Evolutionary conservation across 2,797 vertebrate genomes (phyloP).

Genomic region (Epinephelus awoara): DNA sequence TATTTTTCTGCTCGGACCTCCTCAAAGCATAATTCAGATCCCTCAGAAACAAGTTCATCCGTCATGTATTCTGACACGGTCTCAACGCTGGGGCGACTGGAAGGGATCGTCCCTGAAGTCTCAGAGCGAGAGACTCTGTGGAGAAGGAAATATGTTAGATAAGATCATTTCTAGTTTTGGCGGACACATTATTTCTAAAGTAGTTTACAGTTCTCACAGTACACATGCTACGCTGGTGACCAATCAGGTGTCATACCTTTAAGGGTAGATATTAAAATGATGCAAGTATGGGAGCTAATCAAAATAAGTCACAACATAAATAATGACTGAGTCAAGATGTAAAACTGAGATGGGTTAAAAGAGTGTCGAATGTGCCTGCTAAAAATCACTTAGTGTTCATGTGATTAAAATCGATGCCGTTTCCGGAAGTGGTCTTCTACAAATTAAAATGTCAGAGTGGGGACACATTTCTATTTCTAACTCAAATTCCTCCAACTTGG

Average conservation of each 20-base stretch:
- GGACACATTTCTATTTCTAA: no score
- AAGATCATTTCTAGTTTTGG: neutral
- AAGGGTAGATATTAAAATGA: no score
- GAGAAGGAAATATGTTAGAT: neutral
- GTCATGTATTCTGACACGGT: conserved; percentile 87
- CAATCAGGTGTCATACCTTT: neutral
- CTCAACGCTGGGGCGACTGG: conserved; percentile 34
- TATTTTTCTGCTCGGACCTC: conserved; percentile 84
- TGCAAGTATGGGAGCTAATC: no score
- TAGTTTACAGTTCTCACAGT: neutral
- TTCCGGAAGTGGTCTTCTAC: no score
- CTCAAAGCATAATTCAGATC: conserved; percentile 89
- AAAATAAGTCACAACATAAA: no score
- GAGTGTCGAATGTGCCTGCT: no score
- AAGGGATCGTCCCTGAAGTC: conserved; percentile 38
- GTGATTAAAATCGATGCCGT: no score
- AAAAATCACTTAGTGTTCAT: no score
- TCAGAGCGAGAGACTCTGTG: conserved; percentile 84
- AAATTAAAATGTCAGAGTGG: no score
- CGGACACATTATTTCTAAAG: neutral
- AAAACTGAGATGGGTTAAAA: no score
- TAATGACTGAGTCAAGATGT: neutral
- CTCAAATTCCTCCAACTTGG: no score
- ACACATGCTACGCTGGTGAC: neutral
- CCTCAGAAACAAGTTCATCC: conserved; percentile 85